Percentiles rank a stretch among this genome's conserved stretches.
Conservation (phyloP, 92 coral and sea anemone species). For the Montipora capitata region DNA sequence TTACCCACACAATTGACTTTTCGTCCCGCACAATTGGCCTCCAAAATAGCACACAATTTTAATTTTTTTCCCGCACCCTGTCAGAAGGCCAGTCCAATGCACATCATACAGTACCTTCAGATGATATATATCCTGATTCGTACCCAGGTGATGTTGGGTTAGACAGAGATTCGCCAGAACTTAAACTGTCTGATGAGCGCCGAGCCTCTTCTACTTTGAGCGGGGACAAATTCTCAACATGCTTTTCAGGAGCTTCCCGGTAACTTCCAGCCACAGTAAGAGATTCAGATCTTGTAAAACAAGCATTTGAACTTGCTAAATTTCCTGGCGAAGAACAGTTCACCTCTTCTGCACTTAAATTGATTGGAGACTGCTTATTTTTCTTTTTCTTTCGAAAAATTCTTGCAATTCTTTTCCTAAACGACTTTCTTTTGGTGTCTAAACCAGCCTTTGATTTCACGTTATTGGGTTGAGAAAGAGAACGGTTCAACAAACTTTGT, state of each 20-base stretch:
- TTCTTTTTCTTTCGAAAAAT: slow-evolving; percentile 4
- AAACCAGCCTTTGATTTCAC: slow-evolving; percentile 21
- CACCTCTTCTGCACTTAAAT: not conserved
- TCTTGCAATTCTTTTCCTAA: not conserved
- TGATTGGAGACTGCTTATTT: slow-evolving; percentile 9
- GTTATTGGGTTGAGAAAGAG: slow-evolving; percentile 16
- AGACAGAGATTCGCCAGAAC: slow-evolving; percentile 60
- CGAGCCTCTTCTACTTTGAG: slow-evolving; percentile 29
- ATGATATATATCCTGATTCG: slow-evolving; percentile 65
- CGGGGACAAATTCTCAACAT: slow-evolving; percentile 24
- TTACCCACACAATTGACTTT: too few relatives aligned
- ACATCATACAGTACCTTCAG: slow-evolving; percentile 26
- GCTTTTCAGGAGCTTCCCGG: slow-evolving; percentile 20
- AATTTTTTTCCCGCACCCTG: too few relatives aligned
- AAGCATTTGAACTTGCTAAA: not conserved
- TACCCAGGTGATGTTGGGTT: slow-evolving; percentile 71
- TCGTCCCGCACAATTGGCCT: too few relatives aligned
- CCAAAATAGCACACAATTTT: too few relatives aligned
- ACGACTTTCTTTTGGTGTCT: slow-evolving; percentile 19
- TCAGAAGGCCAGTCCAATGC: too few relatives aligned
- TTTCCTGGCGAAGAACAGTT: not conserved
- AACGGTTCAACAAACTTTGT: not conserved
- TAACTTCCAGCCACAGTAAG: not conserved
- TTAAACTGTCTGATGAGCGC: slow-evolving; percentile 44
- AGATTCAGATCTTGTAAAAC: not conserved